Base-by-base conservation (phyloP, 2,888 invertebrate genomes). In the Acanthosoma haemorrhoidale region DNA sequence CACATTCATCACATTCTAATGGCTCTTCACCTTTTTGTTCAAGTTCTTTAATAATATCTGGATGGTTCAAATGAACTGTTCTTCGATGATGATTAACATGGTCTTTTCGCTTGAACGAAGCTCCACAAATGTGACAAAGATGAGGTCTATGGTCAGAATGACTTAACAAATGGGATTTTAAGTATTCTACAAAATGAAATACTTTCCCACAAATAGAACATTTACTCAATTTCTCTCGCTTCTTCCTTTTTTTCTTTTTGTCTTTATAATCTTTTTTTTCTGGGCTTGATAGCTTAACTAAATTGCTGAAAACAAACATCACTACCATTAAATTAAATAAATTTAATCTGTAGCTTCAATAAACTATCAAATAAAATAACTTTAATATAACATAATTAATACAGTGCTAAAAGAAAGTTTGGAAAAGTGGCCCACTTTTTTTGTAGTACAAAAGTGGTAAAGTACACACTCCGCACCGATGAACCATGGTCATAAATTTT, bases 1-100 rank as follows among this genome's bases (percentile, higher is more conserved):
- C 72, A 72, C 74, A 75, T 43, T 71, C 60, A n/a, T 75, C 71
- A 66, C 72, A 74, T 41, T 71, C 66, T 34, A 69, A 38, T 29
- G 69, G 68, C 18, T 58, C 60, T 43, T 66, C 64, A 9, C 70
- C 71, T 39, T 67, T 71, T 38, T 69, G 60, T 60, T 67, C 69
- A 18, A 68, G 29, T 21, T 70, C 68, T 34, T 58, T 70, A 11
- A 70, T 34, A 25, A 72, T 66, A 5, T 72, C 71, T 51, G 72
- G 69, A 60, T 74, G 68, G 38, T 61, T 72, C 61, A 71, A 21
- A 60, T 72, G 70, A 59, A 72, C 72, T 21, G 72, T 72, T 57
- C 58, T 63, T 29, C 69, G 31, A 36, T 74, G 74, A 41, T 74
- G 72, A 32, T 73, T 70, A 11, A 74, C 70, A 70, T 74, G 73